phyloP scores from a whole-genome alignment of 2,888 invertebrate species.

The Drosophila prostipennis region DNA sequence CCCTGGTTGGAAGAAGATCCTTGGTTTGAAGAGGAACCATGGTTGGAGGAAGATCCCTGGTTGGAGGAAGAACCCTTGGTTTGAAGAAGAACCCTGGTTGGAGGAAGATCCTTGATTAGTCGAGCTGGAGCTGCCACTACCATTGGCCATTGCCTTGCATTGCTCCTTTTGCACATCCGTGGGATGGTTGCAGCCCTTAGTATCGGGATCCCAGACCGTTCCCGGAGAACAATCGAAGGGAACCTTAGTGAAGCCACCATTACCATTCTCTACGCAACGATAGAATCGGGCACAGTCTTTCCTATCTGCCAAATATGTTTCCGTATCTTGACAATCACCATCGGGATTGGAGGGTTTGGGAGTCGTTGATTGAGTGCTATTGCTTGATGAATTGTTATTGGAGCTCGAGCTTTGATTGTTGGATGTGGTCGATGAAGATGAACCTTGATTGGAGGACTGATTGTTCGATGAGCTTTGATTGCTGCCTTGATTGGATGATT shows the following conservation, averaged over 20 bases:
- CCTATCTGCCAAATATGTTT: conserved; percentile 84
- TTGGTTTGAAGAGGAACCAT: conserved; percentile 22
- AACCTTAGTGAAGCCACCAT: conserved; percentile 86
- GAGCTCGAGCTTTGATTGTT: conserved; percentile 38
- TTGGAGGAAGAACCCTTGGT: conserved; percentile 42
- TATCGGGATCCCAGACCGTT: conserved; percentile 87
- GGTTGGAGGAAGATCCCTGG: conserved; percentile 26
- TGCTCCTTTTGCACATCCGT: conserved; percentile 80
- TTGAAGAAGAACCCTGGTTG: conserved; percentile 34
- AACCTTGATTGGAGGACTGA: conserved; percentile 36
- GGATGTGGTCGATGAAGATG: conserved; percentile 42
- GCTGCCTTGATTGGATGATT: conserved; percentile 17
- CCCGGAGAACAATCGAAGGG: conserved; percentile 88
- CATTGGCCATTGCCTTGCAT: conserved; percentile 76
- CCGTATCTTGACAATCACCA: conserved; percentile 83
- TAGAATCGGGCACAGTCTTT: conserved; percentile 88
- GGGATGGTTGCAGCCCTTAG: conserved; percentile 81
- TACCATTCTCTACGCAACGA: conserved; percentile 88
- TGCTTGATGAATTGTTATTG: conserved; percentile 46
- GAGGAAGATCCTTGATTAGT: conserved; percentile 27
- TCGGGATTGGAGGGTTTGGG: conserved; percentile 71
- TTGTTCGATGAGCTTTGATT: conserved; percentile 15
- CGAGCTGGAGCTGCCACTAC: conserved; percentile 25
- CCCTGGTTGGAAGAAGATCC: conserved; percentile 19
- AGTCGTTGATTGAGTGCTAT: conserved; percentile 39